These are phyloP conservation scores for Prunella fulvescens DNA, from an alignment of 2,113 vertebrate genomes.

Conservation along the genomic window DNA sequence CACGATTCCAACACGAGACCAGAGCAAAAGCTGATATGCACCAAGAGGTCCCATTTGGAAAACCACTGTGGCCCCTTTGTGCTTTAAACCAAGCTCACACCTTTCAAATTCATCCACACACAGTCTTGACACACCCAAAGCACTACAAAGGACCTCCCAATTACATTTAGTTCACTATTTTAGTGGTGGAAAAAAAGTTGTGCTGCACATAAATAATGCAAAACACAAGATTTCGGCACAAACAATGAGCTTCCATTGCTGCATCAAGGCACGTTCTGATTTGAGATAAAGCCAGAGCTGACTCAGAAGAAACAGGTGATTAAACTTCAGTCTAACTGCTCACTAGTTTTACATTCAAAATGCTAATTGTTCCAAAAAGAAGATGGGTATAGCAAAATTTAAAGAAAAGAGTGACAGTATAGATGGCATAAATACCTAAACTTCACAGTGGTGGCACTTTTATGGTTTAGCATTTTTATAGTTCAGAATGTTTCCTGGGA, in stretches of 20 bases:
- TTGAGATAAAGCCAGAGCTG: background rate
- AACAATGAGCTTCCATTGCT: background rate
- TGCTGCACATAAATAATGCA: background rate
- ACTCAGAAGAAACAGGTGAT: background rate
- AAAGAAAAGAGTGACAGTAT: background rate
- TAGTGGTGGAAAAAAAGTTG: background rate
- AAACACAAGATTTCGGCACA: background rate
- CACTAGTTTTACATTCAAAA: background rate
- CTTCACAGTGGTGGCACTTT: background rate
- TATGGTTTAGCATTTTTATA: background rate
- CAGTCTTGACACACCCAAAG: background rate
- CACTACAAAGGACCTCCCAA: background rate
- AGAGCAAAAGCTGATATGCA: background rate
- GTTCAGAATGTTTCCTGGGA: background rate
- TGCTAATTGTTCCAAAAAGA: background rate
- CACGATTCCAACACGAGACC: background rate
- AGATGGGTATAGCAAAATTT: background rate
- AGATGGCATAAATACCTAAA: background rate
- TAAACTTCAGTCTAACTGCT: background rate
- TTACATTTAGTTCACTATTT: background rate
- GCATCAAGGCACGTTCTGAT: accelerated
- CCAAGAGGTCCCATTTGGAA: background rate
- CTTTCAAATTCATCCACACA: background rate
- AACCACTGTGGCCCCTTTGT: background rate
- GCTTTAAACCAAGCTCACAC: background rate